Conservation (phyloP, 2,797 vertebrate genomes). For the Choloepus didactylus region DNA sequence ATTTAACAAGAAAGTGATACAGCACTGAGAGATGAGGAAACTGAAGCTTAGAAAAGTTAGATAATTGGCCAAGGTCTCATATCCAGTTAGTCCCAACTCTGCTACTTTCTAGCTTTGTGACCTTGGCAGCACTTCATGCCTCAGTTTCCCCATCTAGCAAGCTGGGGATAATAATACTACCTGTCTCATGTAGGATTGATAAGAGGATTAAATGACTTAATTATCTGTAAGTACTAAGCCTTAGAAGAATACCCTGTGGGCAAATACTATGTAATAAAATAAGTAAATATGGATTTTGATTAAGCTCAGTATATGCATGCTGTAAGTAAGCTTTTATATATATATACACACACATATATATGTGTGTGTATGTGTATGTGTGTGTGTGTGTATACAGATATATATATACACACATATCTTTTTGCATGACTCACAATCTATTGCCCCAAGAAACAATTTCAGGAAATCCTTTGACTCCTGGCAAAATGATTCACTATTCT, state of each 20-base stretch:
- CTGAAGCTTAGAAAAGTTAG: background rate
- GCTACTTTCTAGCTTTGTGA: background rate
- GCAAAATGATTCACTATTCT: conserved; percentile 8
- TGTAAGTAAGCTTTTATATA: too few relatives aligned
- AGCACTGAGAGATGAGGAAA: background rate
- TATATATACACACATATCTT: background rate
- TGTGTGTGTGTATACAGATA: background rate
- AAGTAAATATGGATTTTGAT: background rate
- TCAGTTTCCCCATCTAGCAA: background rate
- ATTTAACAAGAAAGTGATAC: background rate
- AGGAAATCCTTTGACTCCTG: background rate
- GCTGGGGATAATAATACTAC: background rate
- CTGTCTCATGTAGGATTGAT: background rate
- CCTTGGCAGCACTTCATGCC: background rate
- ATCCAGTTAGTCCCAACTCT: background rate
- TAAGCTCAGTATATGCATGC: too few relatives aligned
- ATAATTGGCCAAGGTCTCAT: background rate
- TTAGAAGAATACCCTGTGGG: background rate
- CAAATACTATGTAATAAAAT: background rate
- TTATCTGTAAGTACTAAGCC: background rate
- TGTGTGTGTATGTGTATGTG: too few relatives aligned
- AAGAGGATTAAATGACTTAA: background rate
- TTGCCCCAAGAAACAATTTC: background rate
- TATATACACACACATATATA: too few relatives aligned
- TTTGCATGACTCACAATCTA: background rate